Conservation (phyloP, 2,888 invertebrate genomes). For the Machimus rusticus region DNA sequence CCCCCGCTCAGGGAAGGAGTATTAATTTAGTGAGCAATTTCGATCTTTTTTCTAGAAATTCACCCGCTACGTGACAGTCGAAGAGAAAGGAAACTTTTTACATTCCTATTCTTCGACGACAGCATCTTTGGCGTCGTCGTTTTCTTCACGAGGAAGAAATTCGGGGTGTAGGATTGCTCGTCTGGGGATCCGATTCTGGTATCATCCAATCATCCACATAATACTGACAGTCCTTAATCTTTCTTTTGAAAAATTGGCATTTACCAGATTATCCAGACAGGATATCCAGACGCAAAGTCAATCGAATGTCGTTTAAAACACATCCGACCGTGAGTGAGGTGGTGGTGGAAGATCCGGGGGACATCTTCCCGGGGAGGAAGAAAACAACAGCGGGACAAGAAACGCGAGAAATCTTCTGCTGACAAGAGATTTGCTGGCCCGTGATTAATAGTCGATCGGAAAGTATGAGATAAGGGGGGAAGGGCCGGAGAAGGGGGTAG, state of each 20-base stretch:
- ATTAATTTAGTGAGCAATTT: conserved; percentile 14
- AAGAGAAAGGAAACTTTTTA: neutral
- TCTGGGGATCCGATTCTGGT: neutral
- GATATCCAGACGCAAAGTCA: conserved; percentile 45
- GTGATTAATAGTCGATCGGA: conserved; percentile 47
- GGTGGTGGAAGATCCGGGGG: neutral
- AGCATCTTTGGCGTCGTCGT: neutral
- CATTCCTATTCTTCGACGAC: neutral
- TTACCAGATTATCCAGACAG: conserved; percentile 44
- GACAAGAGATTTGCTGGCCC: conserved; percentile 46
- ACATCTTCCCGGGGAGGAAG: neutral
- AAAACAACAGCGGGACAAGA: conserved; percentile 8
- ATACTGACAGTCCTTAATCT: conserved; percentile 38
- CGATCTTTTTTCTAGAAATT: neutral
- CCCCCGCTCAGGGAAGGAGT: neutral
- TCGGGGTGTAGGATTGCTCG: neutral
- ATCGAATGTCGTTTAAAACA: conserved; percentile 45
- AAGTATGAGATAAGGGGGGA: neutral
- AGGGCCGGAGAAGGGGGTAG: neutral
- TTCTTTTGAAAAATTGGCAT: conserved; percentile 45
- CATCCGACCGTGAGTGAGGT: neutral
- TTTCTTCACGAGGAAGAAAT: neutral
- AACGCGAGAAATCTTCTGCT: conserved; percentile 46
- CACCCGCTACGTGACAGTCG: neutral
- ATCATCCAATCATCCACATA: conserved; percentile 12